Percentiles rank a stretch among this genome's conserved stretches.
phyloP scores from a whole-genome alignment of 2,888 invertebrate species.

The Aradus depressus region DNA sequence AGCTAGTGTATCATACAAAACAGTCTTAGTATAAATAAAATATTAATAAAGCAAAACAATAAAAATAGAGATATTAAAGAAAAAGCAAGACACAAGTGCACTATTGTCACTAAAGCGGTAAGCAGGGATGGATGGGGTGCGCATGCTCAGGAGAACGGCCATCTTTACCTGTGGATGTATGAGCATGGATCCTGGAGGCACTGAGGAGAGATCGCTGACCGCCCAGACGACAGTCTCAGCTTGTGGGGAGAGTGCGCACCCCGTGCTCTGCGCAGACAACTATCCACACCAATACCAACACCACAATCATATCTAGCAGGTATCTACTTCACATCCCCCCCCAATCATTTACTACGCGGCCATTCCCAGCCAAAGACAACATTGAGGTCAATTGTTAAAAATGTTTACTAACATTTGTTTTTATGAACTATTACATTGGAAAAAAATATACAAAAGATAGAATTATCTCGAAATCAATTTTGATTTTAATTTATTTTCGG shows the following conservation, averaged over 20 bases:
- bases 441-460: too few relatives aligned
- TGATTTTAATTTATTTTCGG: too few relatives aligned
- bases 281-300: conserved; percentile 32
- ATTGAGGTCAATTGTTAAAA: too few relatives aligned
- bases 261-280: conserved; percentile 37
- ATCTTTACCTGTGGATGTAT: conserved; percentile 63
- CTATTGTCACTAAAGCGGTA: neutral
- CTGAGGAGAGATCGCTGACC: conserved; percentile 71
- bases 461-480: too few relatives aligned
- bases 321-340: too few relatives aligned
- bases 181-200: conserved; percentile 77
- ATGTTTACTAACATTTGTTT: too few relatives aligned
- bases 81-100: neutral
- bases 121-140: too few relatives aligned
- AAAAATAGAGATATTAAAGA: neutral
- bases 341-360: too few relatives aligned
- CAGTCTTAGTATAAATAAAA: neutral
- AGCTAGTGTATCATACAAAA: neutral
- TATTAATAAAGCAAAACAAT: neutral
- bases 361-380: too few relatives aligned
- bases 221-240: conserved; percentile 59
- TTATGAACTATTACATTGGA: too few relatives aligned
- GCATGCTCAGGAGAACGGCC: too few relatives aligned
- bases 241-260: conserved; percentile 32
- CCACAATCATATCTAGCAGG: too few relatives aligned